These are phyloP conservation scores for Pseudochirops cupreus DNA, from an alignment of 2,797 vertebrate species.

Conservation along the genomic window DNA sequence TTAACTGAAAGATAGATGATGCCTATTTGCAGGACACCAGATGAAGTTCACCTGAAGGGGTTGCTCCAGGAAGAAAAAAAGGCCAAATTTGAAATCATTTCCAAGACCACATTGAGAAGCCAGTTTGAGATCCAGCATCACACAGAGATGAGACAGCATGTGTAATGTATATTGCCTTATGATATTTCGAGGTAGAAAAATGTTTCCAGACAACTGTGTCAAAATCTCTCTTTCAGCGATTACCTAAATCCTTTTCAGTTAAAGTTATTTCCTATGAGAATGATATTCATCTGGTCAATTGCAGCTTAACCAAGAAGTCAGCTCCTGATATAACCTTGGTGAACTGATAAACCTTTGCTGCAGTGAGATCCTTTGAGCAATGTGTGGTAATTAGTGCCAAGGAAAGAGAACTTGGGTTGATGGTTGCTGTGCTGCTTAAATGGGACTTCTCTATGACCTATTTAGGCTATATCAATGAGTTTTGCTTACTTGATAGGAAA, in stretches of 20 bases:
- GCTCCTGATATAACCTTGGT: constrained; percentile 19
- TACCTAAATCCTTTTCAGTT: constrained; percentile 63
- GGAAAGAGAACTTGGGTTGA: not conserved
- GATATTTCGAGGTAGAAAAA: constrained; percentile 21
- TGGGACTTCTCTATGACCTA: not conserved
- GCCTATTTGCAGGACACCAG: constrained; percentile 30
- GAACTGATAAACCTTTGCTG: constrained; percentile 40
- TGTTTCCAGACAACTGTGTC: constrained; percentile 4
- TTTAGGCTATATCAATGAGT: not conserved
- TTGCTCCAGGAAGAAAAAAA: constrained; percentile 26
- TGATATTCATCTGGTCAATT: constrained; percentile 45
- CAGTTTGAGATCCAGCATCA: constrained; percentile 5
- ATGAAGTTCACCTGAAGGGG: constrained; percentile 22
- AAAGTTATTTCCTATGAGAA: constrained; percentile 59
- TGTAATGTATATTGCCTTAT: not conserved
- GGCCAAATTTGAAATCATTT: not conserved
- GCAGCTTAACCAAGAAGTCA: constrained; percentile 53
- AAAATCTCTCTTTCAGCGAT: constrained; percentile 55
- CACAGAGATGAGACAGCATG: not conserved
- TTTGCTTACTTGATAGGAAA: constrained; percentile 19
- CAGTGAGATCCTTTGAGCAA: not conserved
- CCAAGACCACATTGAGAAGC: constrained; percentile 4
- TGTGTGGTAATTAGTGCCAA: not conserved
- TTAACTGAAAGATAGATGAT: constrained; percentile 47
- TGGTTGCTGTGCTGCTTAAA: not conserved